Evolutionary conservation across 2,888 invertebrate genomes (phyloP), one percentile per base, ranked within the genome.

Genomic region (Tiliacea citrago): DNA sequence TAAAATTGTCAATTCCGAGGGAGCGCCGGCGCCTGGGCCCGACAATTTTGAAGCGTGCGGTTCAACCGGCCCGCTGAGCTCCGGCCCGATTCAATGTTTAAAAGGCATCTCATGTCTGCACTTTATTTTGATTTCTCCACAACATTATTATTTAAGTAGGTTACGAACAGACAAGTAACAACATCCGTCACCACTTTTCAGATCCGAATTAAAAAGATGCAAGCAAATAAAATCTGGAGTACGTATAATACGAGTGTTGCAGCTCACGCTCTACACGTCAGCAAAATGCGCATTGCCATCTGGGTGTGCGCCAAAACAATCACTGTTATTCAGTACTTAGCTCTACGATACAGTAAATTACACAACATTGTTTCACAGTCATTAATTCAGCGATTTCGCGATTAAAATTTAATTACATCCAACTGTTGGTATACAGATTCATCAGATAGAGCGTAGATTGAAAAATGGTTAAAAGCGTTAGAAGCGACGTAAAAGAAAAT

Each of bases 1-100:
- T 97, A 97, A 97, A 97, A 97, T 97, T 97, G 97, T 95, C 97
- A 97, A 97, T 97, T 97, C 97, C 97, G 94, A 94, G 93, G 91
- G 93, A 93, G 90, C 88, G 89, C 91, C 91, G 91, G 93, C 92
- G 93, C 92, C 92, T 92, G 94, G 90, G 88, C 90, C 90, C 94
- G 94, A 94, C 94, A 92, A 94, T 94, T 94, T 92, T 92, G 93
- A 93, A 92, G 88, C 89, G 90, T 90, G 88, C 88, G 88, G 88
- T 88, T 86, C 84, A 81, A 85, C 87, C 83, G 88, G 88, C 82
- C 86, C 86, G 79, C 82, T 86, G 89, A 82, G 86, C 86, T 80
- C 73, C 77, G 86, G 79, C 81, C 85, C 82, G 86, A 86, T 83
- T 85, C 88, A 79, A 82, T 88, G 88, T 88, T 90, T 91, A 89